phyloP scores from a whole-genome alignment of 2,888 invertebrate species.

The Eupithecia tripunctaria region DNA sequence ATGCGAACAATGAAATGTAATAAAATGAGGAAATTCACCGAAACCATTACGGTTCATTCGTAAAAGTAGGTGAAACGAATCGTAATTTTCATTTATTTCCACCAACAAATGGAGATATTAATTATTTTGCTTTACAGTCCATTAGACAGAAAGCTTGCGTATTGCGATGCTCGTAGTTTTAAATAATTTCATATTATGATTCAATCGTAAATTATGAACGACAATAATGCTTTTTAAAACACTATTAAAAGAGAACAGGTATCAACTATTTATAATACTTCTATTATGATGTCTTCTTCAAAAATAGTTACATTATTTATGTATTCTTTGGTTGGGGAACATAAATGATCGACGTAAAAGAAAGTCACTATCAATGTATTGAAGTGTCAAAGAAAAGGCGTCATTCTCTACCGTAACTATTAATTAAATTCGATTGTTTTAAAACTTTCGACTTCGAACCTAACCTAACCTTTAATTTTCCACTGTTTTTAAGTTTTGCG shows the following conservation, averaged over 20 bases:
- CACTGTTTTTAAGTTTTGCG: too few relatives aligned
- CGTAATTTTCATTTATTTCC: conserved; percentile 24
- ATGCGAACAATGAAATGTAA: conserved; percentile 7
- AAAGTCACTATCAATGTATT: not conserved
- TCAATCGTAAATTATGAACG: not conserved
- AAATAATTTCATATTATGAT: conserved; percentile 5
- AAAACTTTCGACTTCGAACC: too few relatives aligned
- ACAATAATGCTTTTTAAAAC: conserved; percentile 1
- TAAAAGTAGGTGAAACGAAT: conserved; percentile 18
- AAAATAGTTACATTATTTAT: not conserved
- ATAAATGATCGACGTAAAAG: not conserved
- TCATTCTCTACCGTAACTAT: not conserved
- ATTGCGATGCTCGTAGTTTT: conserved; percentile 16
- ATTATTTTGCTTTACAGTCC: conserved; percentile 31
- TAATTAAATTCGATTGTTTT: not conserved
- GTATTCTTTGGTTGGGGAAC: not conserved
- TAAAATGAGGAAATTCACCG: conserved; percentile 7
- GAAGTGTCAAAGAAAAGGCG: not conserved
- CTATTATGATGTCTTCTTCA: not conserved
- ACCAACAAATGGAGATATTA: conserved; percentile 19
- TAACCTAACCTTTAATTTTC: too few relatives aligned
- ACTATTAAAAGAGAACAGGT: not conserved
- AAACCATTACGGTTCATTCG: not conserved
- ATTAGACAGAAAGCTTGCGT: conserved; percentile 23
- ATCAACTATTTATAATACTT: not conserved